A percentile compares a stretch with the other conserved stretches of the same genome.
These are phyloP conservation scores for Neolamprologus ventralis DNA, from an alignment of 2,113 vertebrate genomes.

Conservation along the genomic window DNA sequence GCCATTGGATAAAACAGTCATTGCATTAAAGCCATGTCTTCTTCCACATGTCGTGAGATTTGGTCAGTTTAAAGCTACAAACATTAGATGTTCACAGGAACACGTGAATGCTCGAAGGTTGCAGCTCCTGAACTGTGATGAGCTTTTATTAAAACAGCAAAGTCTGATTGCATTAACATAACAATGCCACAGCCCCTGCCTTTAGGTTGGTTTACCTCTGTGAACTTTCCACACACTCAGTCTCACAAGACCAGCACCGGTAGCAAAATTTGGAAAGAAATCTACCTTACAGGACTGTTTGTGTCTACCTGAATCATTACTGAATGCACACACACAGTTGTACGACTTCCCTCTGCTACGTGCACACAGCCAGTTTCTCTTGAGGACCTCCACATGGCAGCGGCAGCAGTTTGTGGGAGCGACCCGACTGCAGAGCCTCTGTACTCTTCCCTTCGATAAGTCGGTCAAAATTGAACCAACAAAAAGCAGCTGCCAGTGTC, in stretches of 20 bases:
- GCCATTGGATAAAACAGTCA: rapidly evolving
- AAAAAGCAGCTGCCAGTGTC: constrained; percentile 60
- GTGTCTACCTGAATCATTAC: background rate
- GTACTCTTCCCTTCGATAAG: background rate
- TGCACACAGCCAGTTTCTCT: background rate
- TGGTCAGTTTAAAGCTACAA: background rate
- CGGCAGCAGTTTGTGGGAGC: background rate
- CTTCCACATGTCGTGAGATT: background rate
- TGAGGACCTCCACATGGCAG: constrained; percentile 9
- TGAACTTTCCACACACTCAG: background rate
- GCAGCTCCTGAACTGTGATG: background rate
- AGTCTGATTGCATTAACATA: background rate
- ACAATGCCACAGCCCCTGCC: background rate
- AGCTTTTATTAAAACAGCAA: background rate
- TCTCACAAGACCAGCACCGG: background rate
- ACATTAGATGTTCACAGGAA: background rate
- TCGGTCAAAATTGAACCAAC: background rate
- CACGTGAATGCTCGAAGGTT: background rate
- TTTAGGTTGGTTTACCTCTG: background rate
- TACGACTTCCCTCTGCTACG: background rate
- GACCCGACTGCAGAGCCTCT: background rate
- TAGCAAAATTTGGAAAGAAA: background rate
- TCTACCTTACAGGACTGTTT: background rate
- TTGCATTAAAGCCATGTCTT: background rate
- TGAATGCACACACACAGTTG: background rate